Evolutionary conservation across 2,888 invertebrate species (phyloP), one percentile per base, ranked within the genome.

Genomic region (Stenichneumon culpator): DNA sequence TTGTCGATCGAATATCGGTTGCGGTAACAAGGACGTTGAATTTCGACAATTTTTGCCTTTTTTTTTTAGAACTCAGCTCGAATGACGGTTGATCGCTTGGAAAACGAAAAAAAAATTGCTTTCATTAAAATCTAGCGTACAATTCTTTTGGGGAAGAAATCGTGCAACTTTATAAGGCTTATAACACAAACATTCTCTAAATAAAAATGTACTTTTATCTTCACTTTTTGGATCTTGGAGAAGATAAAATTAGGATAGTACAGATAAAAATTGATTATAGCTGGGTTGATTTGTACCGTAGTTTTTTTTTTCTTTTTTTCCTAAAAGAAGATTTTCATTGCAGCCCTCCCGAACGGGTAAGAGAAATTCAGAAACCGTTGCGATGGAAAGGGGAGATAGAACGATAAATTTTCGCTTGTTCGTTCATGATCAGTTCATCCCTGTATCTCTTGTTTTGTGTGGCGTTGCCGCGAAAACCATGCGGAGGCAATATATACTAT

Each of bases 381-480:
- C 25, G 44, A 82, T 68, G 69, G 57, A 73, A 69, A 52, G 73
- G 80, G 36, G 73, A 50, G 28, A 68, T 25, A 28, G 22, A 47
- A 36, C 39, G 47, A 36, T 9, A 25, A 47, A 32, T 47, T 25
- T 70, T 54, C 44, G 54, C 68, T 60, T 44, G 68, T 44, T 44
- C 39, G 39, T 78, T 68, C n/a, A n/a, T 67, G 67, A 78, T 78
- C 44, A 44, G 54, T 68, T 57, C 57, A 68, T 57, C 60, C 25
- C 22, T 19, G 44, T 60, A 28, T 68, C 52, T 73, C 32, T n/a
- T 39, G 47, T 80, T 84, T 63, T 77, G 80, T 75, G 75, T 50
- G 72, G 80, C 70, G 54, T 54, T 79, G 67, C 68, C 63, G 63
- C 79, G 70, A 52, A 84, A 75, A 79, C 36, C 54, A 7, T 39